Conservation (phyloP, 2,113 vertebrate genomes). For the Antennarius striatus region DNA sequence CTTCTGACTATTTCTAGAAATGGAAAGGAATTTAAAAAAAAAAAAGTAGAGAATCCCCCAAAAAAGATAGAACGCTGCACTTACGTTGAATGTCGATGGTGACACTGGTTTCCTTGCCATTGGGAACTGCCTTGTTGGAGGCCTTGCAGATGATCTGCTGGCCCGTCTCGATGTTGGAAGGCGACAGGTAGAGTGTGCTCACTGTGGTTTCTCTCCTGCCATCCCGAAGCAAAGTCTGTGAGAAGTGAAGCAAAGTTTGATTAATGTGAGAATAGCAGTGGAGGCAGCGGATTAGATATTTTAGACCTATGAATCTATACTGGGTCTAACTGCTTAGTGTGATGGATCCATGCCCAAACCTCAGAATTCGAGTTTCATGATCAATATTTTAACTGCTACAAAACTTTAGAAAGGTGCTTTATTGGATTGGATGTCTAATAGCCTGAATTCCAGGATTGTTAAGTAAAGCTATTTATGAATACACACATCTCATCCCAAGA, state of each 20-base stretch:
- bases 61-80: conserved; percentile 49
- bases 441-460: neutral
- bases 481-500: conserved; percentile 40
- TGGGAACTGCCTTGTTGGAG: conserved; percentile 94
- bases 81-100: conserved; percentile 98
- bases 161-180: conserved; percentile 91
- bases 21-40: neutral
- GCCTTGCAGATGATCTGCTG: conserved; percentile 92
- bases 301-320: conserved; percentile 7
- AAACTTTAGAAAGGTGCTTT: neutral
- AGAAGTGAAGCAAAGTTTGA: neutral
- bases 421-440: neutral
- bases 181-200: conserved; percentile 92
- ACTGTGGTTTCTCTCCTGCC: conserved; percentile 92
- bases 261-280: neutral
- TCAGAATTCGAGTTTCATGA: conserved; percentile 1
- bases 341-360: neutral
- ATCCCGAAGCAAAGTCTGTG: conserved; percentile 88
- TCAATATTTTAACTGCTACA: neutral
- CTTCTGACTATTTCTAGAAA: too few relatives aligned
- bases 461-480: conserved; percentile 21
- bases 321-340: neutral
- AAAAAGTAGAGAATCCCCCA: neutral
- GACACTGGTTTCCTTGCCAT: conserved; percentile 93
- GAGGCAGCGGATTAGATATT: neutral